Evolutionary conservation across 2,888 invertebrate species (phyloP).

Genomic region (Pteria penguin): DNA sequence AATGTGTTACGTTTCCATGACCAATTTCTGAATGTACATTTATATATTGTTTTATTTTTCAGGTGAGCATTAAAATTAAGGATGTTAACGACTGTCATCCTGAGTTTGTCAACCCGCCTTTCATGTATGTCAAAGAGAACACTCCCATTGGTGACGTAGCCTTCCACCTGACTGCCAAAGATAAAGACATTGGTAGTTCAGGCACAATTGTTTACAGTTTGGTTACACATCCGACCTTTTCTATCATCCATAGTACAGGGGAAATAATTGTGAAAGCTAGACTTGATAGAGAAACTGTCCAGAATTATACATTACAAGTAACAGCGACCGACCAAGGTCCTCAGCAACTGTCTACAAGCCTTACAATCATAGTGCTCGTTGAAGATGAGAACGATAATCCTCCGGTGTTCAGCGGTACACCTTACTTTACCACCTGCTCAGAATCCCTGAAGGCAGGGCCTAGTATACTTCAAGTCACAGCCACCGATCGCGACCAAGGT

Average conservation of each 20-base stretch:
- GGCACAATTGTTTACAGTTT: constrained; percentile 87
- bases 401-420: constrained; percentile 84
- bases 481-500: constrained; percentile 86
- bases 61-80: constrained; percentile 89
- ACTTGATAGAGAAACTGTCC: constrained; percentile 85
- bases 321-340: constrained; percentile 70
- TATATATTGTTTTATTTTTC: constrained; percentile 73
- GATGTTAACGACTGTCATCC: constrained; percentile 97
- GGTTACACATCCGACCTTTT: constrained; percentile 85
- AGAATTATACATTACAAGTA: constrained; percentile 68
- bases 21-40: neutral
- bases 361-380: constrained; percentile 56
- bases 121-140: constrained; percentile 84
- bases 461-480: constrained; percentile 88
- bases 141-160: constrained; percentile 90
- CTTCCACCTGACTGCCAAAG: constrained; percentile 91
- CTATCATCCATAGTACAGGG: constrained; percentile 92
- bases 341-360: constrained; percentile 55
- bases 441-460: constrained; percentile 97
- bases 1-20: too few species aligned
- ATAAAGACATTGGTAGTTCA: constrained; percentile 89
- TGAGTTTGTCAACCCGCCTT: constrained; percentile 89
- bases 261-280: constrained; percentile 90
- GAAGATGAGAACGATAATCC: constrained; percentile 72
- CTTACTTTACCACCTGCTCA: constrained; percentile 88